These are phyloP conservation scores for Huso huso DNA, from an alignment of 2,797 vertebrate species.

Conservation along the genomic window DNA sequence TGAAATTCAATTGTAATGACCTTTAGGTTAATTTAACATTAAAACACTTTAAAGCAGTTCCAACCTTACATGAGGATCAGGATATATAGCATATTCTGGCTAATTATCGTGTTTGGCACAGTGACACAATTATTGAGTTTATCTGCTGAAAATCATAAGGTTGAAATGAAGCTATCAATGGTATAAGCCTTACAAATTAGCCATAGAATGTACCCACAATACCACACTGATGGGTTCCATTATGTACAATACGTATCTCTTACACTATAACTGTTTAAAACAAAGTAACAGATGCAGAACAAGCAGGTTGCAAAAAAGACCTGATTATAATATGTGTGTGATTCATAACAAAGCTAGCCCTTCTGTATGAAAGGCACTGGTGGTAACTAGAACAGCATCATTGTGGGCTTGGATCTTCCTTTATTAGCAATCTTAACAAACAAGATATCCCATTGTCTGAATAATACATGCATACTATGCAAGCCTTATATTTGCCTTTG, in stretches of 20 bases:
- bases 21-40: constrained; percentile 10
- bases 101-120: too few relatives aligned
- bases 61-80: too few relatives aligned
- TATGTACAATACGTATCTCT: neutral
- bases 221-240: neutral
- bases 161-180: too few relatives aligned
- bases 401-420: too few relatives aligned
- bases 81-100: too few relatives aligned
- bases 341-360: neutral
- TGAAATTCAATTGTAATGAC: constrained; percentile 1
- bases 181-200: neutral
- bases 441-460: neutral
- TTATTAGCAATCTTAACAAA: neutral
- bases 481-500: neutral
- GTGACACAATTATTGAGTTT: too few relatives aligned
- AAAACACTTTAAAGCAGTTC: too few relatives aligned
- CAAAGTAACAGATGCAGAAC: neutral
- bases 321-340: neutral
- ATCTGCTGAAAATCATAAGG: too few relatives aligned
- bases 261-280: neutral
- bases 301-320: neutral
- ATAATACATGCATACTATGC: neutral
- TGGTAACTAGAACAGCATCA: too few relatives aligned
- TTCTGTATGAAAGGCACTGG: neutral
- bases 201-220: neutral